These are phyloP conservation scores for Trachelus troglodyta DNA, from an alignment of 2,888 invertebrate species.

Conservation along the genomic window DNA sequence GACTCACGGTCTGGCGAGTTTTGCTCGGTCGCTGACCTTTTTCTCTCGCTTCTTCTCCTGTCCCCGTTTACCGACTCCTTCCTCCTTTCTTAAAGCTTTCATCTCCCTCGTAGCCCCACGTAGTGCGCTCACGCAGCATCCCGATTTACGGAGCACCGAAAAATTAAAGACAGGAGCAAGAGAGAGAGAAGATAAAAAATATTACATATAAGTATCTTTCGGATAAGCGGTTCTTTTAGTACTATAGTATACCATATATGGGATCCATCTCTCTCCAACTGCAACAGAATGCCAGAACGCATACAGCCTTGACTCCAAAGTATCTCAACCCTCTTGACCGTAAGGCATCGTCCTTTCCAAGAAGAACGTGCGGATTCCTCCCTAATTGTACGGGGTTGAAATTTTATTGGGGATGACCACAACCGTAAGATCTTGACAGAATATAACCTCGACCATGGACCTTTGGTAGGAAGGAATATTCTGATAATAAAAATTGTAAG, in stretches of 20 bases:
- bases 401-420: not conserved
- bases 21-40: conserved; percentile 57
- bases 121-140: not conserved
- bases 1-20: conserved; percentile 60
- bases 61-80: conserved; percentile 1
- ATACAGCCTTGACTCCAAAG: not conserved
- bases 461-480: not conserved
- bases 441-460: not conserved
- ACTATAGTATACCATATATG: not conserved
- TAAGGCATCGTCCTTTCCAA: not conserved
- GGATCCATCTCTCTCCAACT: not conserved
- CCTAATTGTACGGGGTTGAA: conserved; percentile 1
- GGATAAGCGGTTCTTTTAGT: not conserved
- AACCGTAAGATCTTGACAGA: not conserved
- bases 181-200: not conserved
- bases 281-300: not conserved
- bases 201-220: not conserved
- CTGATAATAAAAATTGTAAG: not conserved
- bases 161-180: not conserved
- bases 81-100: not conserved
- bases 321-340: not conserved
- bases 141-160: conserved; percentile 5
- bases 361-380: not conserved
- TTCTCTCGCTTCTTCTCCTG: conserved; percentile 27
- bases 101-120: not conserved